Evolutionary conservation across 2,797 vertebrate species (phyloP).

Genomic region (Megalops cyprinoides): DNA sequence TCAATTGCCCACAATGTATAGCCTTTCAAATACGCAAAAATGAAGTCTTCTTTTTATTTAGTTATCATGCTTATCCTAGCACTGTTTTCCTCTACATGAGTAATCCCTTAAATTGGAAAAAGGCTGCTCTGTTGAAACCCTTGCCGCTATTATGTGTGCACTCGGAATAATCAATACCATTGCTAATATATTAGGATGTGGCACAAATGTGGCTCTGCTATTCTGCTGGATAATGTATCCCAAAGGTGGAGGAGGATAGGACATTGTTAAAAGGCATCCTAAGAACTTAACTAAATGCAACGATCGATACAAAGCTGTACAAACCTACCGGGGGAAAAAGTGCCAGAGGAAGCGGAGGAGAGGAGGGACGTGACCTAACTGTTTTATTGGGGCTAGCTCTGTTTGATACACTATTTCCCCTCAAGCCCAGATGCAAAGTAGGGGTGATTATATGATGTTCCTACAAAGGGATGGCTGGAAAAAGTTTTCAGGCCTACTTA

Average conservation of each 20-base stretch:
- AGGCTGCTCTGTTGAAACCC: slow-evolving; percentile 46
- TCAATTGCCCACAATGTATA: slow-evolving; percentile 42
- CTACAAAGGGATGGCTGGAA: slow-evolving; percentile 45
- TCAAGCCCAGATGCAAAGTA: slow-evolving; percentile 54
- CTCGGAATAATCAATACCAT: slow-evolving; percentile 54
- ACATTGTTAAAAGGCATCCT: slow-evolving; percentile 59
- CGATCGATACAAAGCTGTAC: slow-evolving; percentile 54
- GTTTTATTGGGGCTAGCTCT: slow-evolving; percentile 54
- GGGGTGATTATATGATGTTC: slow-evolving; percentile 56
- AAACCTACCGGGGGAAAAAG: slow-evolving; percentile 44
- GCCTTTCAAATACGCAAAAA: slow-evolving; percentile 39
- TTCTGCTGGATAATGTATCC: slow-evolving; percentile 46
- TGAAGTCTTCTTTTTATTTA: slow-evolving; percentile 40
- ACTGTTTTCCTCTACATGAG: slow-evolving; percentile 33
- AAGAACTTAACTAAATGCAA: slow-evolving; percentile 56
- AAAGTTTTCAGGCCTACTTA: slow-evolving; percentile 51
- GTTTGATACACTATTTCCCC: slow-evolving; percentile 53
- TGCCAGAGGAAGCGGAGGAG: slow-evolving; percentile 37
- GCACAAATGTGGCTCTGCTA: slow-evolving; percentile 42
- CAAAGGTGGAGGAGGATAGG: slow-evolving; percentile 35
- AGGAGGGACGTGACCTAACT: slow-evolving; percentile 56
- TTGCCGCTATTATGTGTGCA: slow-evolving; percentile 48
- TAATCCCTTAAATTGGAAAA: slow-evolving; percentile 56
- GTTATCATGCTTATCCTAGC: slow-evolving; percentile 40
- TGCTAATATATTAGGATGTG: slow-evolving; percentile 48